Evolutionary conservation across 2,797 vertebrate species (phyloP).

Genomic region (Sebastes matsubarae): DNA sequence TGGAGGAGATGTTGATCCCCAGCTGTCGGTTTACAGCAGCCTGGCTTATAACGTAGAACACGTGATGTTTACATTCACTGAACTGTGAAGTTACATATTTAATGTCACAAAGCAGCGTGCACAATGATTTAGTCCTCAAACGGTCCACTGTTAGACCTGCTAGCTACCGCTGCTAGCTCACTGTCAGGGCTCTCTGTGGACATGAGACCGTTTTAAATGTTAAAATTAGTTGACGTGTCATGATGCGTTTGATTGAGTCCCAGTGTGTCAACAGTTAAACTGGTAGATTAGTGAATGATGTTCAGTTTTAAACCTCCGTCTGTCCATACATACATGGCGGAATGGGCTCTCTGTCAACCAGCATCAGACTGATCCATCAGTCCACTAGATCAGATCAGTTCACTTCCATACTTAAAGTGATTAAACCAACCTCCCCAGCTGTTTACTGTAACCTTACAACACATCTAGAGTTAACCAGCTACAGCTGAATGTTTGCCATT

Average conservation of each 20-base stretch:
- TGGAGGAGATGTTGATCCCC: not conserved
- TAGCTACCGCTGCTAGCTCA: not conserved
- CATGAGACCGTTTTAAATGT: not conserved
- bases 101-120: not conserved
- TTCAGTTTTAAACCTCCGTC: not conserved
- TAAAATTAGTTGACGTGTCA: not conserved
- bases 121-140: not conserved
- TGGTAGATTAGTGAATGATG: not conserved
- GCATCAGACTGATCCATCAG: rapidly evolving
- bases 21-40: not conserved
- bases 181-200: not conserved
- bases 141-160: not conserved
- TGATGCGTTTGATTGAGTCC: rapidly evolving
- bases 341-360: not conserved
- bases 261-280: not conserved
- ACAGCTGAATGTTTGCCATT: not conserved
- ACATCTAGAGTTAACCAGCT: not conserved
- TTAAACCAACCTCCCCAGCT: not conserved
- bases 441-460: not conserved
- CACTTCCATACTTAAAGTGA: not conserved
- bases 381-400: too few species aligned
- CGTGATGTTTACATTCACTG: rapidly evolving
- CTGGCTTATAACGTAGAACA: not conserved
- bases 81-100: not conserved
- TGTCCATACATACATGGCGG: too few species aligned